Percentiles rank a stretch among this genome's conserved stretches.
Conservation (phyloP, 2,113 vertebrate species). For the Callocephalon fimbriatum region DNA sequence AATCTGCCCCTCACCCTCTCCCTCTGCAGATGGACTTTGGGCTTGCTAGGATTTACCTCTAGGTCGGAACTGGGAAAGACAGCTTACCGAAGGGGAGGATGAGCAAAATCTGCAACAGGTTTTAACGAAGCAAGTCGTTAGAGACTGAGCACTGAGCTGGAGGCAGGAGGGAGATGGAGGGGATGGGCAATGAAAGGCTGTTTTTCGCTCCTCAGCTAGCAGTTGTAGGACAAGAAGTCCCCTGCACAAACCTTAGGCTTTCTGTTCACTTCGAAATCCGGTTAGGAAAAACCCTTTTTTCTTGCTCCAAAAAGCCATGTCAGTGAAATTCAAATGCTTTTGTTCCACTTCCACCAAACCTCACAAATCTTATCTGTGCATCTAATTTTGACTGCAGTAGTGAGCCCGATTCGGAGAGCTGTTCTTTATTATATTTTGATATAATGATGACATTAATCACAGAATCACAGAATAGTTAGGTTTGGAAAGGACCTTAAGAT, state of each 20-base stretch:
- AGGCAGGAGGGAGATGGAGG: not conserved
- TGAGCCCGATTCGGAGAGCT: not conserved
- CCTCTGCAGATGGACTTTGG: not conserved
- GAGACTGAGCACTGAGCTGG: not conserved
- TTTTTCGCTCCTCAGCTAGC: not conserved
- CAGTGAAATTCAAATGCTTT: not conserved
- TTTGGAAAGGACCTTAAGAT: too few relatives aligned
- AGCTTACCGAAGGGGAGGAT: not conserved
- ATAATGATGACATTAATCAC: not conserved
- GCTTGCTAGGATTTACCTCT: not conserved
- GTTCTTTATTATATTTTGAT: slow-evolving; percentile 20
- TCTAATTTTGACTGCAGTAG: not conserved
- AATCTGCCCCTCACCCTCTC: not conserved
- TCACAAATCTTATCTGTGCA: not conserved
- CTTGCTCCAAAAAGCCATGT: not conserved
- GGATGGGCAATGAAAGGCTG: accelerated
- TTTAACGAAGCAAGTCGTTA: not conserved
- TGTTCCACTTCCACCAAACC: not conserved
- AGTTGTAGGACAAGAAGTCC: not conserved
- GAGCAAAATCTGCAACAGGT: not conserved
- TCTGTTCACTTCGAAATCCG: not conserved
- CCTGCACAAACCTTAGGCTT: not conserved
- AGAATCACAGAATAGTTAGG: too few relatives aligned
- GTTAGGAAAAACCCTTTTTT: not conserved
- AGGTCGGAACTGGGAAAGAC: not conserved